Base-by-base conservation (phyloP, 2,113 vertebrate species). In the Gnathonemus longibarbis region DNA sequence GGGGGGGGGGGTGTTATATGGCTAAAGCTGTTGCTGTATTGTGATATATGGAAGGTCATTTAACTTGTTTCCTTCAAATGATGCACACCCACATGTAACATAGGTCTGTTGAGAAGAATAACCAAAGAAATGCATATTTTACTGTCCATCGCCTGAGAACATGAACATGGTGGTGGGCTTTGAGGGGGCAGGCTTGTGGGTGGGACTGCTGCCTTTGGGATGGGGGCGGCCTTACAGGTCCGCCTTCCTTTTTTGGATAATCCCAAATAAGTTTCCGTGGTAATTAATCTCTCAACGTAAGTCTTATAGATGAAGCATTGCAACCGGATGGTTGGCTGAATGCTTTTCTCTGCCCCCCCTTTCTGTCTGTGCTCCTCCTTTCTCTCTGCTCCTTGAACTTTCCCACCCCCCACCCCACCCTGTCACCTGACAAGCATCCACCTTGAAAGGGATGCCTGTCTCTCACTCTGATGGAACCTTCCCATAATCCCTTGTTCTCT, bases 401-500 rank as follows among this genome's bases (percentile, higher is more conserved):
- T 66, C n/a, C 92, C 91, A 17, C 35, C 31, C 39, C 53, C 45
- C 45, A 19, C 53, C 93, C 95, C 93, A 92, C 90, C 95, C 70
- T 87, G 92, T 13, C 83, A 93, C 94, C 95, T 93, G 95, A 94
- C 97, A 96, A 97, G 96, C 97, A 97, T 97, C 97, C 96, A 91
- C 93, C 94, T 94, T 94, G 94, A 96, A 95, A 93, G 94, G 96
- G 95, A 97, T 97, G 97, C 95, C 97, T 97, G 97, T 96, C 94
- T 97, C 96, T 97, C 96, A 94, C 93, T 95, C 95, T 97, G 96
- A 96, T 96, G 95, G 95, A 95, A 96, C 95, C 96, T 97, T 97
- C 97, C 97, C 95, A 91, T 97, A 95, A 96, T 97, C 97, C 97
- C 96, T 96, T 98, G 97, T 97, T 97, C 96, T 97, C 97, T 99